Base-by-base conservation (phyloP, 2,113 vertebrate species). In the Emydocephalus ijimae region DNA sequence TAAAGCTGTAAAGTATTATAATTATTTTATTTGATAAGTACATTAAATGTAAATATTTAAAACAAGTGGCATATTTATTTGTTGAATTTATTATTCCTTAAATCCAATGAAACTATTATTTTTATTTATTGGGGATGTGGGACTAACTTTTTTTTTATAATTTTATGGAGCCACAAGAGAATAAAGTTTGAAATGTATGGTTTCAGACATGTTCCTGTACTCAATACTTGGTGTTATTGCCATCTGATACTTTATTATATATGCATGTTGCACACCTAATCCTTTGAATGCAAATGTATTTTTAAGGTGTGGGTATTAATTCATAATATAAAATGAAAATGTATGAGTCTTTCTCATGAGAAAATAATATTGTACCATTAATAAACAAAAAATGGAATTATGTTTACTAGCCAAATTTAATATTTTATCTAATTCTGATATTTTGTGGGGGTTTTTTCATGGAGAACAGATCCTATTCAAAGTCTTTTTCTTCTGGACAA, bases 241-340 rank as follows among this genome's bases (percentile, higher is more conserved):
- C 54, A 55, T 23, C n/a, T 14, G 52, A 56, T n/a, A 88, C 7
- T 39, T 56, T 5, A 88, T 88, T 55, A 34, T 34, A 34, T 34
- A n/a, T 50, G 48, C 48, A 50, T 96, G 93, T 96, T 97, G 96
- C 95, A 96, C 93, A 90, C 93, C 96, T 97, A 98, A 97, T 97
- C 96, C 96, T 96, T 96, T 96, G 95, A 96, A 97, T 96, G 95
- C 96, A 97, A 97, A 97, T 97, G 50, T 52, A 97, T 97, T 96
- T 97, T 96, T 97, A 97, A 97, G 96, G 95, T 97, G 94, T 97
- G 97, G 97, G 97, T 96, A 98, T 96, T 97, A 97, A 97, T 97
- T 98, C 96, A 97, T 96, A 97, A 97, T 97, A 97, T 97, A 97
- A 96, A 97, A 97, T 98, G 97, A 97, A 98, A 98, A 97, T 97